Evolutionary conservation across 2,888 invertebrate genomes (phyloP), one percentile per base, ranked within the genome.

Genomic region (Proisotoma minuta): DNA sequence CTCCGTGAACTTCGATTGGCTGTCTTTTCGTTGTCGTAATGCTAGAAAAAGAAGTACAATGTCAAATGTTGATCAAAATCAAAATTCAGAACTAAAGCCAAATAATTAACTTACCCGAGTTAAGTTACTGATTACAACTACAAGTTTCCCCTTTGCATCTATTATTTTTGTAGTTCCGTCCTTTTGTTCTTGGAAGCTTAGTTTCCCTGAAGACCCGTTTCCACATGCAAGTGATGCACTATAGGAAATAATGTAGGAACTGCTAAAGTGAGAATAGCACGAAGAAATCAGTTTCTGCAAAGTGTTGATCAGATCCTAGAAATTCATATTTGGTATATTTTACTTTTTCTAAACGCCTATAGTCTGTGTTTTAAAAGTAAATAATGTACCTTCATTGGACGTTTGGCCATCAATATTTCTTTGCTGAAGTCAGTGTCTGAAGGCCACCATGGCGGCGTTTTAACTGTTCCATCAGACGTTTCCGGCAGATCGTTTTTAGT

Each of bases 381-480:
- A n/a, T n/a, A n/a, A n/a, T n/a, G 34, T 54, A 54, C 54, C 22
- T 22, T 54, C 10, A 3, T 15, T 39, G 54, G 22, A 8, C 2
- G n/a, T 23, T 54, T 39, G 18, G n/a, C 39, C 8, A 22, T 3
- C 3, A 54, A 23, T 3, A 54, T 22, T 3, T 26, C 20, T 26
- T 40, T 57, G 10, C 27, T 28, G 51, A 61, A 65, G 20, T 43
- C 5, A 2, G 61, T 23, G 1, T 40, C 18, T 26, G 2, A 2
- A 2, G 61, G 61, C 64, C 64, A 65, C 61, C 61, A 65, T 1
- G 64, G 61, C 3, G 22, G 26, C 12, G 47, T n/a, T 3, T 2
- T 23, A 2, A 10, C 24, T 2, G 4, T 2, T 2, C 2, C 48
- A 10, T 23, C 47, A 4, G 8, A 3, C 26, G 22, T 23, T 27